Percentiles rank a stretch among this genome's conserved stretches.
These are phyloP conservation scores for Elysia chlorotica DNA, from an alignment of 1,140 invertebrate species.

Conservation along the genomic window DNA sequence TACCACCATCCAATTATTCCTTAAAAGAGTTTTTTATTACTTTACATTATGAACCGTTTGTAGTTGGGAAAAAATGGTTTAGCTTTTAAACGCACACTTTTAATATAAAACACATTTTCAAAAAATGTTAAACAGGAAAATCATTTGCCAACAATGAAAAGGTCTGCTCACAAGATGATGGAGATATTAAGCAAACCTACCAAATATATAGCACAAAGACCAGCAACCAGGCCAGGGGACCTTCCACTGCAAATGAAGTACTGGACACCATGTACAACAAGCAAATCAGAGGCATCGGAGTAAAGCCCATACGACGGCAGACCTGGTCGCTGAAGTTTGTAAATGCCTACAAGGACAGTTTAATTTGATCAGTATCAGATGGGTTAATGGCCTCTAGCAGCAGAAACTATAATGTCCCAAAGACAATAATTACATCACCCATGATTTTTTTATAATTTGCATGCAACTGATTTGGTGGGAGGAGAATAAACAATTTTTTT, in stretches of 20 bases:
- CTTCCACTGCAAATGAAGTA: constrained; percentile 71
- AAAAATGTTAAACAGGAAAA: neutral
- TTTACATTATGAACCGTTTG: neutral
- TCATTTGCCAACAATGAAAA: neutral
- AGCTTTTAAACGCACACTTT: neutral
- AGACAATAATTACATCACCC: no score
- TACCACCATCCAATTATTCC: constrained; percentile 8
- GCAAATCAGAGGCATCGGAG: constrained; percentile 91
- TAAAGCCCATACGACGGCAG: constrained; percentile 95
- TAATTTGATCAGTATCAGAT: no score
- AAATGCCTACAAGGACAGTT: no score
- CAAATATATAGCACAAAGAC: constrained; percentile 79
- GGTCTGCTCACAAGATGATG: neutral
- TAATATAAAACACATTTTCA: neutral
- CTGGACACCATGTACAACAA: constrained; percentile 79
- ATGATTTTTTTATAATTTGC: no score
- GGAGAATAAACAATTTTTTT: no score
- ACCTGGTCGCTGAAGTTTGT: constrained; percentile 97
- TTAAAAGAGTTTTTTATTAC: neutral
- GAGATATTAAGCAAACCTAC: constrained; percentile 42
- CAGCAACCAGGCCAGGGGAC: constrained; percentile 70
- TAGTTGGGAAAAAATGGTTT: neutral
- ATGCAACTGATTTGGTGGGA: no score
- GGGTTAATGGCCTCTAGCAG: no score
- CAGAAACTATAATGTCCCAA: no score